A percentile compares a stretch with the other conserved stretches of the same genome.
These are phyloP conservation scores for Pogonognathellus flavescens DNA, from an alignment of 1,140 invertebrate species.

Conservation along the genomic window DNA sequence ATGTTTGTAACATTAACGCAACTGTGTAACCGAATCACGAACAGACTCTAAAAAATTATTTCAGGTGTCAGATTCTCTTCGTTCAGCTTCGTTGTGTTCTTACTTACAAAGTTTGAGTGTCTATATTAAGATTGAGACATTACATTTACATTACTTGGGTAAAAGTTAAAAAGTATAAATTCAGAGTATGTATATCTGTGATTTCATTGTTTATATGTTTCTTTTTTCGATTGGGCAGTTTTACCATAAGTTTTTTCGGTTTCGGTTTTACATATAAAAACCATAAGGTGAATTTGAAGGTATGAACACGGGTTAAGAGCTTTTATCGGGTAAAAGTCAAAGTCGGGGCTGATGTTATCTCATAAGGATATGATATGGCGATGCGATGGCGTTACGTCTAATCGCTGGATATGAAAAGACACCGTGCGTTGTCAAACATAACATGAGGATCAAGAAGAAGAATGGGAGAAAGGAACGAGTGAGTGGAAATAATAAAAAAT, in stretches of 20 bases:
- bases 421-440: background rate
- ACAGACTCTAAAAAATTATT: slow-evolving; percentile 20
- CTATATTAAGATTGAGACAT: too few species aligned
- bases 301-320: background rate
- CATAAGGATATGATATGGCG: slow-evolving; percentile 17
- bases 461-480: slow-evolving; percentile 37
- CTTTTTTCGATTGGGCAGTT: background rate
- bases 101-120: background rate
- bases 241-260: too few species aligned
- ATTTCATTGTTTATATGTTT: too few species aligned
- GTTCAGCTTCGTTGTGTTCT: background rate
- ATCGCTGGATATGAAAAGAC: slow-evolving; percentile 45
- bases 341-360: slow-evolving; percentile 42
- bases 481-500: slow-evolving; percentile 59
- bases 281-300: background rate
- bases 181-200: too few species aligned
- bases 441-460: slow-evolving; percentile 22
- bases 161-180: too few species aligned
- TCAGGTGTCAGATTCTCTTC: slow-evolving; percentile 21
- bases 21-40: slow-evolving; percentile 25
- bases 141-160: too few species aligned
- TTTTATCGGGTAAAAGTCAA: slow-evolving; percentile 56
- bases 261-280: too few species aligned
- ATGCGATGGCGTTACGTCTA: slow-evolving; percentile 18
- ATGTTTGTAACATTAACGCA: background rate